These are phyloP conservation scores for Solenopsis fugax DNA, from an alignment of 1,140 invertebrate genomes.

Conservation along the genomic window DNA sequence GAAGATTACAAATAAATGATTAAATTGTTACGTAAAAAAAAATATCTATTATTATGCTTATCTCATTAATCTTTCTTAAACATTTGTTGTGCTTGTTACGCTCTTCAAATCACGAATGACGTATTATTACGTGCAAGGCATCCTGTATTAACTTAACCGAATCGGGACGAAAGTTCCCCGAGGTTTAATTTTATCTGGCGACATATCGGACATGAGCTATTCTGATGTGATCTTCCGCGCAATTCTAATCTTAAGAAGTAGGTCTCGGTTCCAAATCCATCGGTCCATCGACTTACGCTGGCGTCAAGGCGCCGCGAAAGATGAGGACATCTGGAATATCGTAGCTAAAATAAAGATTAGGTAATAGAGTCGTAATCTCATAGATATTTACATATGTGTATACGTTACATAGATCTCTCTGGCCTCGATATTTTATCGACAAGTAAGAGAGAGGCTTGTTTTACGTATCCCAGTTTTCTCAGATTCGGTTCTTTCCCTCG, in stretches of 20 bases:
- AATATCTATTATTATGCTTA: too few species aligned
- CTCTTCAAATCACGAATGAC: neutral
- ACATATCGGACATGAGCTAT: neutral
- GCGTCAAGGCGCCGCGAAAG: neutral
- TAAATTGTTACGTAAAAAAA: too few species aligned
- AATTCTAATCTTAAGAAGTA: conserved; percentile 13
- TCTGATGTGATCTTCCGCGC: neutral
- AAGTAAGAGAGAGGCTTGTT: neutral
- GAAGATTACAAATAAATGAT: too few species aligned
- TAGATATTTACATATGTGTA: neutral
- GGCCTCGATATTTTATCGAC: conserved; percentile 55
- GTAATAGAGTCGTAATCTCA: conserved; percentile 49
- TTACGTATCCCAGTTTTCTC: conserved; percentile 11
- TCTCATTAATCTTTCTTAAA: too few species aligned
- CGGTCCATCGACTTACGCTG: neutral
- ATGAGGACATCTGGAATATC: conserved; percentile 3
- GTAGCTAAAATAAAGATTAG: conserved; percentile 74
- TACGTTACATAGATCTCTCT: conserved; percentile 1
- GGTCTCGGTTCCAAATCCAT: conserved; percentile 29
- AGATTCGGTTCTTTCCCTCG: too few species aligned
- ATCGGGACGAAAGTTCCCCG: neutral
- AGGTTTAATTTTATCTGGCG: neutral
- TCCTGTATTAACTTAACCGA: neutral
- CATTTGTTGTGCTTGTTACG: neutral
- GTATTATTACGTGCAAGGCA: neutral